A percentile compares a stretch with the other conserved stretches of the same genome.
These are phyloP conservation scores for Lathamus discolor DNA, from an alignment of 2,113 vertebrate genomes.

Conservation along the genomic window DNA sequence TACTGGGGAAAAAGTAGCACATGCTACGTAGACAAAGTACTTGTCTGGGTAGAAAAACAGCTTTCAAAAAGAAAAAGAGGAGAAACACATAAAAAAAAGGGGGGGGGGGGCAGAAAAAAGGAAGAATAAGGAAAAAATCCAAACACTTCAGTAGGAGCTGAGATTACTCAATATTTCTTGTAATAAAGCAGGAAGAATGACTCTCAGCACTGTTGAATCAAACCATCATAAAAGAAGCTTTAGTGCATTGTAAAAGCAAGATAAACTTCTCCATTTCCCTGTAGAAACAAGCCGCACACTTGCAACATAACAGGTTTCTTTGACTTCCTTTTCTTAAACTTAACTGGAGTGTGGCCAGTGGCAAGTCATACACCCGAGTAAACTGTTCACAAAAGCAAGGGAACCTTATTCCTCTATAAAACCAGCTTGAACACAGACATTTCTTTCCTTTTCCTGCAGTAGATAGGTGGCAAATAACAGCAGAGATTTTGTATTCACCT, in stretches of 20 bases:
- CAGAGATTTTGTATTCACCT: no score
- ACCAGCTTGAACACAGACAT: background rate
- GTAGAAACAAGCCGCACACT: background rate
- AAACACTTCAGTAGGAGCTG: background rate
- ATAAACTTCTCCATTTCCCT: background rate
- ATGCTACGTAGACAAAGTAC: background rate
- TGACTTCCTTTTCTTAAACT: background rate
- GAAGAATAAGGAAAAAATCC: background rate
- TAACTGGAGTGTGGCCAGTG: background rate
- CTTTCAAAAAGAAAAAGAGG: background rate
- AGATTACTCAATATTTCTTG: background rate
- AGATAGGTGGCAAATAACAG: no score
- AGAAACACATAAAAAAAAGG: fast-evolving
- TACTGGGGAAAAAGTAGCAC: background rate
- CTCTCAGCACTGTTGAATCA: background rate
- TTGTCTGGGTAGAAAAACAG: background rate
- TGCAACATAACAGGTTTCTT: background rate
- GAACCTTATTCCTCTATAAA: background rate
- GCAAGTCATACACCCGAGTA: background rate
- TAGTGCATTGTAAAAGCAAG: background rate
- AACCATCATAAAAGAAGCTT: background rate
- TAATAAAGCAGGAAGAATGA: background rate
- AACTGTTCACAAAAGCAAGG: background rate
- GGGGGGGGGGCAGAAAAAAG: background rate
- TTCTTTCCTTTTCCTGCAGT: fast-evolving